Evolutionary conservation across 2,113 vertebrate genomes (phyloP).

Genomic region (Copsychus sechellarum): DNA sequence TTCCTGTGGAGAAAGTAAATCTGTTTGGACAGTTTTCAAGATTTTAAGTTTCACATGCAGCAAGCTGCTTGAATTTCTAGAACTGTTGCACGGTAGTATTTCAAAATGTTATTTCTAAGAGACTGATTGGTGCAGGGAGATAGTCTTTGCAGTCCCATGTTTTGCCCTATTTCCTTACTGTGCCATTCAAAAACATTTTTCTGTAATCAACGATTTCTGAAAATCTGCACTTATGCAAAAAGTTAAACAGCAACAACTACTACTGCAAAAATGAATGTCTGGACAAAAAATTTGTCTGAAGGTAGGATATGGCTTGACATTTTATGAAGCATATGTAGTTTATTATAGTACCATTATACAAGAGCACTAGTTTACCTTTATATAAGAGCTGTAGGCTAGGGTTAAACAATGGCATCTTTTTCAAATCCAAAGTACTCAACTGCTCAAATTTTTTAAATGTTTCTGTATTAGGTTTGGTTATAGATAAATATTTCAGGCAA

Average conservation of each 20-base stretch:
- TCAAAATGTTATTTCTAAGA: background rate
- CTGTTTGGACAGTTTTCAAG: background rate
- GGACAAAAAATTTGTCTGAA: background rate
- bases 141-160: background rate
- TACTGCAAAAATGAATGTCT: background rate
- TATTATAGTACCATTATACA: background rate
- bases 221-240: background rate
- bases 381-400: background rate
- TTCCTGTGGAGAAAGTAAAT: background rate
- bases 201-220: background rate
- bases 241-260: background rate
- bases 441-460: background rate
- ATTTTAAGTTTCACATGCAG: background rate
- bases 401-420: background rate
- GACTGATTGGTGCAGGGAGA: background rate
- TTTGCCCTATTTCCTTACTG: background rate
- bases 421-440: background rate
- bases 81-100: background rate
- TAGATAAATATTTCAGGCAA: background rate
- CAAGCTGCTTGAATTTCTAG: background rate
- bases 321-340: background rate
- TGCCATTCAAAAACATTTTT: background rate
- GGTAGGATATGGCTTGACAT: background rate
- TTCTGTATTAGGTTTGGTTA: background rate
- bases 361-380: background rate